Evolutionary conservation across 1,140 invertebrate species (phyloP).

Genomic region (Lepidurus couesii): DNA sequence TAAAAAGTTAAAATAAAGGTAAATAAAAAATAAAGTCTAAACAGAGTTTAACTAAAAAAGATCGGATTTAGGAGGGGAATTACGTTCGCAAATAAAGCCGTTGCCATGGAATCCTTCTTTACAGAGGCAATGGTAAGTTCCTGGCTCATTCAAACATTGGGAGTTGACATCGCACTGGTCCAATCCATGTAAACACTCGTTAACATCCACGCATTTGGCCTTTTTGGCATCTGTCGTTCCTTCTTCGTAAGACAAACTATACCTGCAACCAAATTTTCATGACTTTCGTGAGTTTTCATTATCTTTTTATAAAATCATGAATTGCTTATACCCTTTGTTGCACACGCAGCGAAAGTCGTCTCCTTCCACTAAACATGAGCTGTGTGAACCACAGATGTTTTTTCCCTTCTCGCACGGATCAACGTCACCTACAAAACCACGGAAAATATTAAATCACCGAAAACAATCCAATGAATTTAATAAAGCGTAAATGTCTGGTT

Average conservation of each 20-base stretch:
- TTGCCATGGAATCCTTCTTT: slow-evolving; percentile 55
- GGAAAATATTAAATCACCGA: slow-evolving; percentile 27
- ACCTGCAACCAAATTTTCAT: slow-evolving; percentile 44
- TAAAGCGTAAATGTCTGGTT: too few relatives aligned
- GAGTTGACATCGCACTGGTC: slow-evolving; percentile 76
- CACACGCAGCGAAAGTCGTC: slow-evolving; percentile 67
- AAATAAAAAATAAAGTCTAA: neutral
- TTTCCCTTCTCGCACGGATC: slow-evolving; percentile 77
- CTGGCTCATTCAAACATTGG: slow-evolving; percentile 72
- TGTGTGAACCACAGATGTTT: slow-evolving; percentile 66
- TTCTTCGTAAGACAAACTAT: slow-evolving; percentile 54
- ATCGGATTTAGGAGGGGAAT: slow-evolving; percentile 33
- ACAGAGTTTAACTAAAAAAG: neutral
- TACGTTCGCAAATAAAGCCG: slow-evolving; percentile 48
- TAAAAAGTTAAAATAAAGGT: slow-evolving; percentile 39
- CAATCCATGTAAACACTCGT: slow-evolving; percentile 72
- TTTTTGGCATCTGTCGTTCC: slow-evolving; percentile 46
- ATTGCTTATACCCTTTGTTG: slow-evolving; percentile 56
- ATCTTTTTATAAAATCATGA: neutral
- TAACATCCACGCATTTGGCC: slow-evolving; percentile 65
- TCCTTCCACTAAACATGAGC: slow-evolving; percentile 65
- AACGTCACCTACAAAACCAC: slow-evolving; percentile 46
- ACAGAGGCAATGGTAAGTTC: slow-evolving; percentile 70
- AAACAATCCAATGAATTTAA: too few relatives aligned
- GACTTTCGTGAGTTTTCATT: too few relatives aligned